Base-by-base conservation (phyloP, 2,113 vertebrate genomes). In the Antechinus flavipes region DNA sequence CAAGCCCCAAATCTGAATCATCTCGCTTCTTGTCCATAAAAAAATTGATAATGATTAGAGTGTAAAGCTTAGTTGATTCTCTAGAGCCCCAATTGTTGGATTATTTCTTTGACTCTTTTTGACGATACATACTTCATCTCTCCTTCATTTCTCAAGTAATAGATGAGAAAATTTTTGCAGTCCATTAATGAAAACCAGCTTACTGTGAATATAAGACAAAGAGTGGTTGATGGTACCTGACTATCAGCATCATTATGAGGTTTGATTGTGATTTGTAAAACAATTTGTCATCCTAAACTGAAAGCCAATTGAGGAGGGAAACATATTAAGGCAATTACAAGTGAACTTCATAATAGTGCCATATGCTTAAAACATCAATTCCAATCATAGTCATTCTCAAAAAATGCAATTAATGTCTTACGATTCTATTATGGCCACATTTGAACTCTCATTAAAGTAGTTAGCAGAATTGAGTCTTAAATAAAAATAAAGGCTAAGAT, bases 391-490 rank as follows among this genome's bases (percentile, higher is more conserved):
- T 42, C 91, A 23, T 96, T 97, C 97, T 97, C 94, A 95, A 97
- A 97, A 54, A 94, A 96, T 27, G 68, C 52, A 92, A 54, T 96
- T 96, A 94, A 96, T 56, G 16, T 96, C 91, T 97, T n/a, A 54
- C 27, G 93, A 68, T 52, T 47, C 10, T 97, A 95, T 95, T 96
- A 93, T 92, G 92, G 30, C 91, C 52, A 58, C 42, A 95, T 95
- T 94, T 97, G 94, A 91, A 92, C 23, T 95, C 47, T 97, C 90
- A 96, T 96, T 94, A 95, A 96, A 97, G 50, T 90, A 35, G 95
- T 96, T 95, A 96, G 96, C 91, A 96, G 93, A 98, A 97, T n/a
- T 53, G 89, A 98, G 19, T 76, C 89, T 95, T 96, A 97, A 95
- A 96, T 93, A 96, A 94, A 91, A 95, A 96, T 91, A 93, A 96